phyloP scores from a whole-genome alignment of 2,888 invertebrate species.

The Torymus auratus region DNA sequence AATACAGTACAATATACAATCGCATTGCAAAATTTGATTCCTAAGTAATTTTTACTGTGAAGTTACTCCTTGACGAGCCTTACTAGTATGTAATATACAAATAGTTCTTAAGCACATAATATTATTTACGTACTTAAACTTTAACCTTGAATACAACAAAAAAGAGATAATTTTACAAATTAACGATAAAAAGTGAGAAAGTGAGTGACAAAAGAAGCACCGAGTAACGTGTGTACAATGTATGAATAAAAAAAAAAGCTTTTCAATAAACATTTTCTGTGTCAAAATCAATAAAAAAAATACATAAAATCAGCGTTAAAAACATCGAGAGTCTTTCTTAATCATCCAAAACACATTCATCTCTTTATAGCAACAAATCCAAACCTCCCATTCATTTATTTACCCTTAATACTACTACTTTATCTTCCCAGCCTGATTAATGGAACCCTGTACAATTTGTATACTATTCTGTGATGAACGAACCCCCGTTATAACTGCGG shows the following conservation, averaged over 20 bases:
- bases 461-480: background rate
- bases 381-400: background rate
- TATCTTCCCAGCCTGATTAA: background rate
- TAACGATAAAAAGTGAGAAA: background rate
- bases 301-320: constrained; percentile 14
- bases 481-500: background rate
- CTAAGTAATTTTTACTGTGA: constrained; percentile 39
- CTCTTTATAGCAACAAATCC: background rate
- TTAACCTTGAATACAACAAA: constrained; percentile 3
- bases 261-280: constrained; percentile 55
- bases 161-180: constrained; percentile 26
- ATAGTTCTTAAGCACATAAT: constrained; percentile 71
- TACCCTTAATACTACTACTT: background rate
- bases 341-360: constrained; percentile 10
- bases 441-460: constrained; percentile 7
- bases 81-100: constrained; percentile 51
- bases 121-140: constrained; percentile 60
- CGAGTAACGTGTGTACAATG: constrained; percentile 44
- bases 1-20: background rate
- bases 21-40: constrained; percentile 22
- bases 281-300: constrained; percentile 51
- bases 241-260: constrained; percentile 27
- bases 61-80: constrained; percentile 50
- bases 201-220: constrained; percentile 16
- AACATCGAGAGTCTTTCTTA: constrained; percentile 25